Percentiles rank a stretch among this genome's conserved stretches.
phyloP scores from a whole-genome alignment of 2,888 invertebrate species.

The Drosophila tanythrix region DNA sequence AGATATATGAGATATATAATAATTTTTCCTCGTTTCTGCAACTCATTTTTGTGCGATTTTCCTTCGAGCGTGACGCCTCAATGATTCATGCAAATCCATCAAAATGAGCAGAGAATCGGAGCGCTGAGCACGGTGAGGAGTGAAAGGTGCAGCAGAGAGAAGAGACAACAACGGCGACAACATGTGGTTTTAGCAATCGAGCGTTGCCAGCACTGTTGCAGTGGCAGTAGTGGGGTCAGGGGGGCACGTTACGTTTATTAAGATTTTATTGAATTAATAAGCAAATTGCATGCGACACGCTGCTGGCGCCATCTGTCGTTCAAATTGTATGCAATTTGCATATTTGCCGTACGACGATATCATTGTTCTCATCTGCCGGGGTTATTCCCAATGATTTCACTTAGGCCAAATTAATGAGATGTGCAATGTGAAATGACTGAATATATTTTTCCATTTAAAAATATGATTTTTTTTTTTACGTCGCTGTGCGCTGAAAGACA shows the following conservation, averaged over 20 bases:
- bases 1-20: conserved; percentile 53
- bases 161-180: conserved; percentile 40
- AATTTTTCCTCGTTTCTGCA: conserved; percentile 52
- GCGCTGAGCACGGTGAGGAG: neutral
- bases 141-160: neutral
- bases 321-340: conserved; percentile 65
- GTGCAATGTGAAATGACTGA: conserved; percentile 37
- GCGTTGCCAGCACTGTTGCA: conserved; percentile 32
- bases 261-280: conserved; percentile 78
- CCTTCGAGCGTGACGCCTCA: conserved; percentile 79
- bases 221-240: neutral
- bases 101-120: conserved; percentile 37
- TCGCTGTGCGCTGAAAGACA: conserved; percentile 51
- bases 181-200: conserved; percentile 72
- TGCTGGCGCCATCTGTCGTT: conserved; percentile 76
- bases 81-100: conserved; percentile 83
- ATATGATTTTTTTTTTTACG: conserved; percentile 39
- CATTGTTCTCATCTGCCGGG: conserved; percentile 40
- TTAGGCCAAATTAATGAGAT: conserved; percentile 44
- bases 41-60: conserved; percentile 66
- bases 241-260: conserved; percentile 60
- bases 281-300: conserved; percentile 77
- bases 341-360: conserved; percentile 17
- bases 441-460: conserved; percentile 23
- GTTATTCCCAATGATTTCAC: conserved; percentile 33